Percentiles rank a stretch among this genome's conserved stretches.
Conservation (phyloP, 2,888 invertebrate genomes). For the Cotesia congregata region DNA sequence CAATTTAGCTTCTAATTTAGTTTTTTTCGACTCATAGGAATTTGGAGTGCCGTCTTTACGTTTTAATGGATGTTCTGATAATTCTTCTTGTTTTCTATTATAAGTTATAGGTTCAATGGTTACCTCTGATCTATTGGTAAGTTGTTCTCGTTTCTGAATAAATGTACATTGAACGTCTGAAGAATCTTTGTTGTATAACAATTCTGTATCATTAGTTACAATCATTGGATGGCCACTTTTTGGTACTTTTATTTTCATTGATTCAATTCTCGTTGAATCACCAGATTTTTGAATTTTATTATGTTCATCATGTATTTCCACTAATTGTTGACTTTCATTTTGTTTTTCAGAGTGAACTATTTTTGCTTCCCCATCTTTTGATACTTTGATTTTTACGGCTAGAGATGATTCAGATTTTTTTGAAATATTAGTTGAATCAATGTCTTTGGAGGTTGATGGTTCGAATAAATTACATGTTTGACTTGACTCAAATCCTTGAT, state of each 20-base stretch:
- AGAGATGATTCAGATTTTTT: constrained; percentile 46
- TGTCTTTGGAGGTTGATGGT: constrained; percentile 42
- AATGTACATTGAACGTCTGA: constrained; percentile 34
- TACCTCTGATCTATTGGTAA: constrained; percentile 55
- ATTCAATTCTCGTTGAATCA: constrained; percentile 52
- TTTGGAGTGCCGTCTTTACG: constrained; percentile 64
- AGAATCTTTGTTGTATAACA: constrained; percentile 43
- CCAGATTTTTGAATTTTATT: constrained; percentile 39
- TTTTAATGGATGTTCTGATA: constrained; percentile 54
- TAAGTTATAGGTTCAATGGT: constrained; percentile 61
- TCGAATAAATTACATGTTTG: constrained; percentile 35
- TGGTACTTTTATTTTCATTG: constrained; percentile 65
- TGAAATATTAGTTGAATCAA: constrained; percentile 11
- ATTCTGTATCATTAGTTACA: constrained; percentile 57
- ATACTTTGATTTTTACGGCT: constrained; percentile 66
- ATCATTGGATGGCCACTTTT: constrained; percentile 66
- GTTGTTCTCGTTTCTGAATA: constrained; percentile 48
- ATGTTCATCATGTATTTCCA: constrained; percentile 39
- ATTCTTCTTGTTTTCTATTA: constrained; percentile 47
- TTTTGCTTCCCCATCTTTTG: constrained; percentile 63
- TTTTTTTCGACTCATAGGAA: constrained; percentile 63
- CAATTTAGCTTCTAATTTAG: constrained; percentile 61
- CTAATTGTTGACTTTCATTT: constrained; percentile 42
- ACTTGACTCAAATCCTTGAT: constrained; percentile 45
- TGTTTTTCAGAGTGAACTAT: constrained; percentile 59